These are phyloP conservation scores for Apodemia duryi DNA, from an alignment of 2,888 invertebrate genomes.

Conservation along the genomic window DNA sequence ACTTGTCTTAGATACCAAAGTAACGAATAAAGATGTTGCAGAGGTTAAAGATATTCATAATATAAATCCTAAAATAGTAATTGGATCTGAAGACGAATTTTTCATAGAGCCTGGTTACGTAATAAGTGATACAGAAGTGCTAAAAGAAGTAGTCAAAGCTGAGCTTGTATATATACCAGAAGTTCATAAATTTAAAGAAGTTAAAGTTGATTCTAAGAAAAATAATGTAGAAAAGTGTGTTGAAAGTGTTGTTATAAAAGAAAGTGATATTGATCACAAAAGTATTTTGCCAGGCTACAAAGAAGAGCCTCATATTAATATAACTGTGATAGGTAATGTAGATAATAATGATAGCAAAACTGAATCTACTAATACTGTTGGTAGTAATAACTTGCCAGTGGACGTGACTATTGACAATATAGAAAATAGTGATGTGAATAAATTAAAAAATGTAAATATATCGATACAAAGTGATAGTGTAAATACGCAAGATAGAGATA, in stretches of 20 bases:
- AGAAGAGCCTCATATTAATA: slow-evolving; percentile 12
- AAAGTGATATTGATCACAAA: slow-evolving; percentile 19
- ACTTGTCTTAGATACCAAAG: not conserved
- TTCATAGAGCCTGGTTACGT: slow-evolving; percentile 13
- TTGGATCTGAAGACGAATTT: slow-evolving; percentile 1
- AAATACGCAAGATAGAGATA: slow-evolving; percentile 17
- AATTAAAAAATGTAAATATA: slow-evolving; percentile 18
- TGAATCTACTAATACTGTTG: slow-evolving; percentile 23
- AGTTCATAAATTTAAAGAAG: slow-evolving; percentile 12
- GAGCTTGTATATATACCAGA: slow-evolving; percentile 12
- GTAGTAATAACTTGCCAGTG: slow-evolving; percentile 22
- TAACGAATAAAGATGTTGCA: slow-evolving; percentile 7
- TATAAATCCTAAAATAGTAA: slow-evolving; percentile 13
- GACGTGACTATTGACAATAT: slow-evolving; percentile 18
- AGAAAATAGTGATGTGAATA: slow-evolving; percentile 20
- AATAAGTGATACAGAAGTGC: slow-evolving; percentile 10
- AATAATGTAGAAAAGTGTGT: slow-evolving; percentile 19
- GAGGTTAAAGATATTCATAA: slow-evolving; percentile 19
- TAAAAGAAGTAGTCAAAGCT: slow-evolving; percentile 14
- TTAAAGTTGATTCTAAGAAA: slow-evolving; percentile 5
- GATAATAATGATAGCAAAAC: slow-evolving; percentile 6
- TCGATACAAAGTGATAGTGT: slow-evolving; percentile 18
- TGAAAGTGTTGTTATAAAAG: slow-evolving; percentile 19
- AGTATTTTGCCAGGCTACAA: slow-evolving; percentile 14
- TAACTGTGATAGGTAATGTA: slow-evolving; percentile 16